Percentiles rank a stretch among this genome's conserved stretches.
Conservation (phyloP, 2,888 invertebrate species). For the Athalia circularis region DNA sequence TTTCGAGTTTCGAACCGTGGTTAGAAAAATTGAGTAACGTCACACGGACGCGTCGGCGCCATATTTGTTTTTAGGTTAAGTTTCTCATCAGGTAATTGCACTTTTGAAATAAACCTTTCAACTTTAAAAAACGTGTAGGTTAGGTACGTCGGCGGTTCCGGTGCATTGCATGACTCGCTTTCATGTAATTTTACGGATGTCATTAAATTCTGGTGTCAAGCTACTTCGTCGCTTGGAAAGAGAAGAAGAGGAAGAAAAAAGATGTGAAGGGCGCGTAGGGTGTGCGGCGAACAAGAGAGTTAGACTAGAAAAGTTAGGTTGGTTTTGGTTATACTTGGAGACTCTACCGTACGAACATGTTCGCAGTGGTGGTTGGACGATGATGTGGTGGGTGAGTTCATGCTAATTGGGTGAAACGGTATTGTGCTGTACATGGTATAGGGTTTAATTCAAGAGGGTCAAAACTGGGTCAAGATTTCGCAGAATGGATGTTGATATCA, state of each 20-base stretch:
- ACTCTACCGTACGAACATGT: too few relatives aligned
- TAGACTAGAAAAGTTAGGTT: too few relatives aligned
- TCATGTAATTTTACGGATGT: not conserved
- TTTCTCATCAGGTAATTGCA: not conserved
- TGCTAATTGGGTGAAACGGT: slow-evolving; percentile 36
- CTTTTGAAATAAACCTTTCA: not conserved
- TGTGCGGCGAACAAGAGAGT: too few relatives aligned
- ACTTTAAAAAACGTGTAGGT: too few relatives aligned
- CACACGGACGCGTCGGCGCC: too few relatives aligned
- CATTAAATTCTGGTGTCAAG: slow-evolving; percentile 2
- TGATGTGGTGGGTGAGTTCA: slow-evolving; percentile 20
- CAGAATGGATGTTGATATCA: not conserved
- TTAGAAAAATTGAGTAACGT: too few relatives aligned
- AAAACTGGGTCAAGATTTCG: slow-evolving; percentile 36
- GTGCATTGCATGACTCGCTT: too few relatives aligned
- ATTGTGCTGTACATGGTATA: not conserved
- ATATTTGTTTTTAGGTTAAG: too few relatives aligned
- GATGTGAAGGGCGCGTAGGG: not conserved
- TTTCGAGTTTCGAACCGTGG: too few relatives aligned
- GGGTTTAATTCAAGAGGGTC: not conserved
- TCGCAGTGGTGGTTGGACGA: not conserved
- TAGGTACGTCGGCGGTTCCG: too few relatives aligned
- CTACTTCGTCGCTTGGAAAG: not conserved
- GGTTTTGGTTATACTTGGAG: too few relatives aligned
- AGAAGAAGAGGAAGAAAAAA: slow-evolving; percentile 5